A percentile compares a stretch with the other conserved stretches of the same genome.
These are phyloP conservation scores for Trematocara variabile DNA, from an alignment of 2,113 vertebrate genomes.

Conservation along the genomic window DNA sequence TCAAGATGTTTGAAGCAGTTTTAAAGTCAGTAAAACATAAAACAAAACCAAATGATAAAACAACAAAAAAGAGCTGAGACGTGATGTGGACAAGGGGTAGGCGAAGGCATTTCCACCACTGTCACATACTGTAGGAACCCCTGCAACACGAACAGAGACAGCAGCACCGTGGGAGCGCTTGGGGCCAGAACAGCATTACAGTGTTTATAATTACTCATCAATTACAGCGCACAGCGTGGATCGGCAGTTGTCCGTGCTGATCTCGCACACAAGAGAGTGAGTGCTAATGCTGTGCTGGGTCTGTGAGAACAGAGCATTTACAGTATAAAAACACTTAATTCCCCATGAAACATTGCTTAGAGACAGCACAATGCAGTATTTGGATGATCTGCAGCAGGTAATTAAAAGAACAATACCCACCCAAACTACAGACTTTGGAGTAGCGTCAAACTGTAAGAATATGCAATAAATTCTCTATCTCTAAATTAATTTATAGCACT, in stretches of 20 bases:
- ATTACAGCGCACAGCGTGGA: not conserved
- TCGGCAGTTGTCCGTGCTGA: not conserved
- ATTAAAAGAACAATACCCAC: not conserved
- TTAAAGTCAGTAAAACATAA: not conserved
- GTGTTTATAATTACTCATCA: not conserved
- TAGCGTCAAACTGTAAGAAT: not conserved
- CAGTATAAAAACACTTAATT: not conserved
- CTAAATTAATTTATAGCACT: not conserved
- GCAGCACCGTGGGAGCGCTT: not conserved
- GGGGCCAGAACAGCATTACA: not conserved
- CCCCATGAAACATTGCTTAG: not conserved
- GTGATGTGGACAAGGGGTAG: not conserved
- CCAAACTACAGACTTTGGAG: not conserved
- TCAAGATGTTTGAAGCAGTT: not conserved
- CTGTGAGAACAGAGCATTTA: not conserved
- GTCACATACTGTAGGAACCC: not conserved
- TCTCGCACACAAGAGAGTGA: not conserved
- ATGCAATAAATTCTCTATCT: not conserved
- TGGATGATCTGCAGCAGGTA: not conserved
- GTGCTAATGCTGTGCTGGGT: not conserved
- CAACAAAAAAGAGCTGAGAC: not conserved
- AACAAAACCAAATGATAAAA: not conserved
- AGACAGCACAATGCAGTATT: not conserved
- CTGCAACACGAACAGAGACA: not conserved
- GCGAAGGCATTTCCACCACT: not conserved